Base-by-base conservation (phyloP, 2,797 vertebrate genomes). In the Chelon auratus region DNA sequence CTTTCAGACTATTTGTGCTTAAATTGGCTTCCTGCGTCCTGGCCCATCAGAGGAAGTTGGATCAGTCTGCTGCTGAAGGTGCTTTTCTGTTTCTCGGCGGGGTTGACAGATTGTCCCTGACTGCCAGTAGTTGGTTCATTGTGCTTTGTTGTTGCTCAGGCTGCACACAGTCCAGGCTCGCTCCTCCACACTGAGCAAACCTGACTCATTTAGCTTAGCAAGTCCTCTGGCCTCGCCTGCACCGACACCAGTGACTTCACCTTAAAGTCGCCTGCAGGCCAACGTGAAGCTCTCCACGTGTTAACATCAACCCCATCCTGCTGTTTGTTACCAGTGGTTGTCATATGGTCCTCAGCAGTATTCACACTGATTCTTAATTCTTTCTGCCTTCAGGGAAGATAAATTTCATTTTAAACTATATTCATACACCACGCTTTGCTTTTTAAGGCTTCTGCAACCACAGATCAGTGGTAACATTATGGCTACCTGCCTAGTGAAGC, bases 51-150 rank as follows among this genome's bases (percentile, higher is more conserved):
- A 71, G 54, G 59, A 22, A 62, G 42, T 84, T 59, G 82, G 77
- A 84, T 82, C 85, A 82, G 76, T 58, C 73, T 53, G 76, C 76
- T 72, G 78, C 82, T 84, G 82, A 83, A 81, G 84, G 84, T 77
- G 84, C 80, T 86, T 65, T 81, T 78, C 83, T 76, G 84, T 33
- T 83, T 39, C 69, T 72, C 75, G 14, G 68, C 42, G 55, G 72
- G 66, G 48, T 57, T 80, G 80, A 85, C 75, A 60, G 85, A 87
- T 87, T 26, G 66, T 67, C 68, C 62, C 76, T 63, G 81, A 81
- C 81, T 79, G 84, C 81, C 78, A 81, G 81, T 47, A 61, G 68
- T 78, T 51, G 71, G 3, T 80, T 79, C 78, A 56, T 59, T 66
- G 64, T 69, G 78, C 68, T 78, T 64, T 84, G 72, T 76, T 78